Conservation (phyloP, 2,888 invertebrate genomes). For the Drosophila mimica region DNA sequence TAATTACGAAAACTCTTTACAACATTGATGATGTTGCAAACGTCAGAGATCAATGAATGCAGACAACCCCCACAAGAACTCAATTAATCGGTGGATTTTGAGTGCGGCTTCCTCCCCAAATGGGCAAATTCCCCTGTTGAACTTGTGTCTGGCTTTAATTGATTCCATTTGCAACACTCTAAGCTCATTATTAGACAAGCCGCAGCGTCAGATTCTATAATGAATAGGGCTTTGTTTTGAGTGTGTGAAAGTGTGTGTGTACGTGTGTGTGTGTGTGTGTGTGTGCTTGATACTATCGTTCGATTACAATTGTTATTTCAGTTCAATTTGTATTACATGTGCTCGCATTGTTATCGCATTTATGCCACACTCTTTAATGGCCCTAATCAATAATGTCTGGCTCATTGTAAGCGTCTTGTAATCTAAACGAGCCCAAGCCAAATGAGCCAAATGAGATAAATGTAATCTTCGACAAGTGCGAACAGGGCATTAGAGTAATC, state of each 20-base stretch:
- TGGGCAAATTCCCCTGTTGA: constrained; percentile 5
- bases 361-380: constrained; percentile 50
- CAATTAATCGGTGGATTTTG: constrained; percentile 34
- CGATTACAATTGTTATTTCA: constrained; percentile 37
- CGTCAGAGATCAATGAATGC: constrained; percentile 48
- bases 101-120: constrained; percentile 20
- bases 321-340: constrained; percentile 60
- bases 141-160: constrained; percentile 63
- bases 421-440: constrained; percentile 48
- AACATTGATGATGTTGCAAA: constrained; percentile 39
- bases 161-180: constrained; percentile 65
- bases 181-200: constrained; percentile 62
- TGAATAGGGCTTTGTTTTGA: constrained; percentile 47
- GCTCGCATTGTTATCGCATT: constrained; percentile 62
- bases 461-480: constrained; percentile 15
- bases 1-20: constrained; percentile 7
- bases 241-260: neutral
- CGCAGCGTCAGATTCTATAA: constrained; percentile 51
- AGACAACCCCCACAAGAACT: constrained; percentile 17
- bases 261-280: neutral
- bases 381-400: constrained; percentile 63
- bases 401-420: constrained; percentile 52
- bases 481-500: constrained; percentile 2
- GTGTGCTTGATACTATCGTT: neutral
- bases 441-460: constrained; percentile 45